Conservation (phyloP, 2,113 vertebrate genomes). For the Lampris megalopsis region DNA sequence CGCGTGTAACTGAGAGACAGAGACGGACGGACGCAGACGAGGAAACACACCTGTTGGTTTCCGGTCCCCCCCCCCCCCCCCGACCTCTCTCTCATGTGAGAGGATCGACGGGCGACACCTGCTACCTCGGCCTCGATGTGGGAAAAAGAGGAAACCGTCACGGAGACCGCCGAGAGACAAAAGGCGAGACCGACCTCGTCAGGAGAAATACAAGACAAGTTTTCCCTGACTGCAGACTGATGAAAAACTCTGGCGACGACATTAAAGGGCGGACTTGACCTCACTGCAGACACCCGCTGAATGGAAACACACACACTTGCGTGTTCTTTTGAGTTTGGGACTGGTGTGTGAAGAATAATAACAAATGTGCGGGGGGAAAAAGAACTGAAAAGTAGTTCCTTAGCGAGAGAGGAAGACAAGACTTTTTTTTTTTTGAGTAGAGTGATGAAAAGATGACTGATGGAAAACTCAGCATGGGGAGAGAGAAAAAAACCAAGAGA, state of each 20-base stretch:
- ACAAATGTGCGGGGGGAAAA: neutral
- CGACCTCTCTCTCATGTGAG: constrained; percentile 12
- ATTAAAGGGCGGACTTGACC: constrained; percentile 15
- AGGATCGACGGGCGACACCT: constrained; percentile 29
- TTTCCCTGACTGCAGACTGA: constrained; percentile 21
- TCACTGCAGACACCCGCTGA: constrained; percentile 21
- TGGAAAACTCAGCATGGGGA: constrained; percentile 24
- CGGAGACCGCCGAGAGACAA: constrained; percentile 13
- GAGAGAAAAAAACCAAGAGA: constrained; percentile 11
- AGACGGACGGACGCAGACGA: neutral
- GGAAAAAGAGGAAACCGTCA: neutral
- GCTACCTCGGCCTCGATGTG: constrained; percentile 24
- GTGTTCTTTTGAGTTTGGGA: constrained; percentile 10
- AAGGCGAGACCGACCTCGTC: neutral
- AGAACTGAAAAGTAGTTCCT: constrained; percentile 1
- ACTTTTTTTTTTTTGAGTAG: constrained; percentile 17
- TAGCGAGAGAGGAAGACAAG: neutral
- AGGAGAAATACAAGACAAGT: neutral
- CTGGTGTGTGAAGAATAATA: constrained; percentile 5
- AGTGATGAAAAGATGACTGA: constrained; percentile 1
- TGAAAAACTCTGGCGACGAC: constrained; percentile 20
- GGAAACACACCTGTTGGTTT: neutral
- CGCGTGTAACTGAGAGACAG: constrained; percentile 1
- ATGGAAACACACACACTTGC: constrained; percentile 14
- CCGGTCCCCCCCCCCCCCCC: neutral